Conservation (phyloP, 2,797 vertebrate species). For the Peromyscus melanophrys region DNA sequence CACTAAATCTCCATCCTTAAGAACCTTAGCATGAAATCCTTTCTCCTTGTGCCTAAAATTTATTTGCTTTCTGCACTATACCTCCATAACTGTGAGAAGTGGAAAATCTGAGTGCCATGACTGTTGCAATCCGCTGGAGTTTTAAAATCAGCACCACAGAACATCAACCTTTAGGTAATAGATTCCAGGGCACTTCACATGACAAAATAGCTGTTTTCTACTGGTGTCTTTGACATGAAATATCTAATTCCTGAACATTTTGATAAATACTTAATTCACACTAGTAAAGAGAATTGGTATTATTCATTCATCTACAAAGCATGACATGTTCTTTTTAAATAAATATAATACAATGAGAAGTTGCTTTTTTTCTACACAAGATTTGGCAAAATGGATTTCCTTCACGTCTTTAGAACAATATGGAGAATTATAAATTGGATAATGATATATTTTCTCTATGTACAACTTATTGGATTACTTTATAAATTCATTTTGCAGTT, state of each 20-base stretch:
- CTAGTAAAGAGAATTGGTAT: background rate
- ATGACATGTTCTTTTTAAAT: background rate
- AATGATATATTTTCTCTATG: background rate
- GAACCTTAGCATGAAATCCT: background rate
- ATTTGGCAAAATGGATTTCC: constrained; percentile 18
- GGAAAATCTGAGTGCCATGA: constrained; percentile 18
- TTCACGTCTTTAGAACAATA: constrained; percentile 14
- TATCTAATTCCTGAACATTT: constrained; percentile 19
- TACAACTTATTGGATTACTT: constrained; percentile 27
- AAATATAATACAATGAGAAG: constrained; percentile 43
- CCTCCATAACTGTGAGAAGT: constrained; percentile 46
- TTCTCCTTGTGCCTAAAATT: background rate
- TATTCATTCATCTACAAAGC: background rate
- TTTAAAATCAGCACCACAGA: constrained; percentile 20
- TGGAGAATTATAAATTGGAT: background rate
- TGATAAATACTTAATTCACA: constrained; percentile 13
- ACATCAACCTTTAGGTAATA: background rate
- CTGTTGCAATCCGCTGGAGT: background rate
- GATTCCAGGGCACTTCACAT: background rate
- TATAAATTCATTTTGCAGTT: background rate
- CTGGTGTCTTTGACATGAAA: constrained; percentile 45
- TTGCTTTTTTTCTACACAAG: constrained; percentile 47
- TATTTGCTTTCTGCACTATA: background rate
- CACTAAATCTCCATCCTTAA: background rate
- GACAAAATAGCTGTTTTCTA: constrained; percentile 14